Conservation (phyloP, 1,140 invertebrate species). For the Bombus waltoni region DNA sequence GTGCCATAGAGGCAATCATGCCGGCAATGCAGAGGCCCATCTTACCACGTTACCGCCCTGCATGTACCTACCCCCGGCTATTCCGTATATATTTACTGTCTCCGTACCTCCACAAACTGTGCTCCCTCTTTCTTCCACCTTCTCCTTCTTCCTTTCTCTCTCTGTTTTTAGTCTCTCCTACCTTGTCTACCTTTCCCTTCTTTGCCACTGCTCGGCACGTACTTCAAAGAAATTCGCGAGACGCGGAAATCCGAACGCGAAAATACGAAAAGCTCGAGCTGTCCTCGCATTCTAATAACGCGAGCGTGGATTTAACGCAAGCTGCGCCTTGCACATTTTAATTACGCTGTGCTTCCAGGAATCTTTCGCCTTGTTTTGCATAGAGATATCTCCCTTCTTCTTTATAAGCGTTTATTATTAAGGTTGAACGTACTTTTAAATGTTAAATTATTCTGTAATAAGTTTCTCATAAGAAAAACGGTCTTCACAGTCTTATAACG, state of each 20-base stretch:
- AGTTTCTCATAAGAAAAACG: rapidly evolving
- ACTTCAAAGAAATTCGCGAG: conserved; percentile 56
- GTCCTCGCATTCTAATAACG: conserved; percentile 46
- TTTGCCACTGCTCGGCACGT: conserved; percentile 42
- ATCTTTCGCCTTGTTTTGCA: background rate
- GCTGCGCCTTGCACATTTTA: conserved; percentile 4
- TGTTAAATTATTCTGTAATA: background rate
- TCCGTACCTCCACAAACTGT: conserved; percentile 69
- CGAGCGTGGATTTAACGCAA: background rate
- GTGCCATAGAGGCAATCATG: conserved; percentile 83
- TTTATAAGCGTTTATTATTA: background rate
- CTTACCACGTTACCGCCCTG: conserved; percentile 79
- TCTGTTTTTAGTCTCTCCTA: background rate
- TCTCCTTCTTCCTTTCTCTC: conserved; percentile 16
- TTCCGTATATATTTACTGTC: conserved; percentile 74
- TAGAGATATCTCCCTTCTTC: background rate
- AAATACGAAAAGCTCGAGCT: conserved; percentile 40
- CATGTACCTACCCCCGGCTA: conserved; percentile 71
- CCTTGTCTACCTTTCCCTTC: conserved; percentile 15
- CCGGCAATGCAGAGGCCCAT: conserved; percentile 82
- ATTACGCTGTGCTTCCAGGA: background rate
- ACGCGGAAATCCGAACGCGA: conserved; percentile 49
- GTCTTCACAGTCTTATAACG: rapidly evolving
- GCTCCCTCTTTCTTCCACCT: conserved; percentile 39
- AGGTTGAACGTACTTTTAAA: background rate